Evolutionary conservation across 35 echinoderm and acorn worm genomes (phyloP), one percentile per base, ranked within the genome.

Genomic region (Patiria miniata): DNA sequence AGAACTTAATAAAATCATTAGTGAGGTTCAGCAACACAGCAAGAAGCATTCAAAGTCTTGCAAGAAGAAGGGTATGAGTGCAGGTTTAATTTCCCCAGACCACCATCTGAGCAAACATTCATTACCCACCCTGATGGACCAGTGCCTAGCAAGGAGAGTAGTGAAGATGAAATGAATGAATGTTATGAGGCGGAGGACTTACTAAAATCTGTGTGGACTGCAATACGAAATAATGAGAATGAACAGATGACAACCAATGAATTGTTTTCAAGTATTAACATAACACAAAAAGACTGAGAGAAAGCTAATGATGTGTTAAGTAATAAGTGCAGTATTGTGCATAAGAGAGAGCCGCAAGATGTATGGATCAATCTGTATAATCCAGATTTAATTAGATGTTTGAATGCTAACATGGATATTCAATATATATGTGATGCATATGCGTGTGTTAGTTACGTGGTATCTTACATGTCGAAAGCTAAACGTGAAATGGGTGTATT

Each of bases 401-500:
- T n/a, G n/a, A n/a, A n/a, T n/a, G n/a, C n/a, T n/a, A n/a, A n/a
- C n/a, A n/a, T n/a, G n/a, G n/a, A n/a, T n/a, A n/a, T n/a, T n/a
- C n/a, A n/a, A n/a, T n/a, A n/a, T n/a, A n/a, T n/a, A 36, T 52
- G 73, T 8, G 86, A 93, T 89, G 79, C 79, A 10, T 93, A 93
- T 78, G 51, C 37, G 26, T 93, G 91, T 84, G 33, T 59, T 85
- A 53, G 77, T 86, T 47, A 91, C 81, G 22, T 52, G 36, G 80
- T 88, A 7, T 88, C 89, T 18, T 95, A 95, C 37, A 95, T 95
- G 30, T 58, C 39, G 21, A 95, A 95, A 39, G 47, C 93, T 78
- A 89, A 91, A 78, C 23, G 79, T 83, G 93, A 87, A 82, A 95
- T 91, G 89, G 81, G n/a, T n/a, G n/a, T n/a, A n/a, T n/a, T n/a